Evolutionary conservation across 1,140 invertebrate genomes (phyloP).

Genomic region (Drosophila guanche): DNA sequence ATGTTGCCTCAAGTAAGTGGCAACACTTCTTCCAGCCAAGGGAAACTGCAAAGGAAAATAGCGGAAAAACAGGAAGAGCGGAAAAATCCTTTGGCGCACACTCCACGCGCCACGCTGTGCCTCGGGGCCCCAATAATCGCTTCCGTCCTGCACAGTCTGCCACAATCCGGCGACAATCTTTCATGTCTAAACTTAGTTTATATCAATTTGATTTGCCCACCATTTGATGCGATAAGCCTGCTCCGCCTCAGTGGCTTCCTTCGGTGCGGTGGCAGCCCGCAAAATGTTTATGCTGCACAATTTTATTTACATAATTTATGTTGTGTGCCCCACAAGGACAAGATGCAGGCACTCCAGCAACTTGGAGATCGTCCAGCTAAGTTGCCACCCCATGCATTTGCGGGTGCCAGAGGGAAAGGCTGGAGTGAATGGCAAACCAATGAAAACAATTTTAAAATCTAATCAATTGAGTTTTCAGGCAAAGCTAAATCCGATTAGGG

Average conservation of each 20-base stretch:
- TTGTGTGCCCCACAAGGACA: constrained; percentile 56
- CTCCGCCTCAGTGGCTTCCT: constrained; percentile 36
- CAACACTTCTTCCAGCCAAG: constrained; percentile 46
- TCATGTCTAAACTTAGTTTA: constrained; percentile 79
- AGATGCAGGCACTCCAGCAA: constrained; percentile 8
- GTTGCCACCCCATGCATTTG: too few relatives aligned
- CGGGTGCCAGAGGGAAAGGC: too few relatives aligned
- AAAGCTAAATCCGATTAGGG: too few relatives aligned
- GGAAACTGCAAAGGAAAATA: constrained; percentile 17
- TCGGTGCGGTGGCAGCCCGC: constrained; percentile 22
- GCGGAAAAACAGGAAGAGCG: constrained; percentile 7
- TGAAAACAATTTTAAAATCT: too few relatives aligned
- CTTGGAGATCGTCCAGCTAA: too few relatives aligned
- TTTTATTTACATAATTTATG: constrained; percentile 82
- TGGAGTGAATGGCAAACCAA: too few relatives aligned
- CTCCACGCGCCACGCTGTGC: constrained; percentile 4
- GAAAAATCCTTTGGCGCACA: constrained; percentile 6
- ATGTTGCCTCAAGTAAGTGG: constrained; percentile 78
- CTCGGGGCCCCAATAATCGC: constrained; percentile 39
- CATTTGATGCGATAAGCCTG: constrained; percentile 80
- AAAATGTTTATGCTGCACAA: constrained; percentile 76
- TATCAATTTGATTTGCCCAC: constrained; percentile 72
- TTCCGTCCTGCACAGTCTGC: constrained; percentile 52
- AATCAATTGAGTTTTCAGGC: too few relatives aligned
- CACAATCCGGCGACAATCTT: constrained; percentile 71